phyloP scores from a whole-genome alignment of 2,113 vertebrate species.

The Neodon shergylaensis region DNA sequence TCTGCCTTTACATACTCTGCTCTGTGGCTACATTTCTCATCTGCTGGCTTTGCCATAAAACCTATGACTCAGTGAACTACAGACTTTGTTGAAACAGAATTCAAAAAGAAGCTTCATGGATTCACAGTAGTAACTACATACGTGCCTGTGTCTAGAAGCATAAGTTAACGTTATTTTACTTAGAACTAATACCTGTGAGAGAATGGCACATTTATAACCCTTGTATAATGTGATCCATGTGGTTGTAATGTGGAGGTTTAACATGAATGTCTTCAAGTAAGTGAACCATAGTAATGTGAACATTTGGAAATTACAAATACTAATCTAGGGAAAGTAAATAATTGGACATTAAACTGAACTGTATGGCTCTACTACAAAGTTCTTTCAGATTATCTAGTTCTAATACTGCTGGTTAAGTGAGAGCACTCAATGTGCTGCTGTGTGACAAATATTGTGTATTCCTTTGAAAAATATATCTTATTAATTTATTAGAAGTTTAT shows the following conservation, averaged over 20 bases:
- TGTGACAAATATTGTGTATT: background rate
- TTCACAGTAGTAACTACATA: background rate
- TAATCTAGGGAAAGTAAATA: background rate
- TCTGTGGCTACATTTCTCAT: background rate
- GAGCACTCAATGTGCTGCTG: background rate
- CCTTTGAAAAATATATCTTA: background rate
- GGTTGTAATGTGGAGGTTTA: background rate
- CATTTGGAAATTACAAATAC: conserved; percentile 28
- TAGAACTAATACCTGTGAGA: background rate
- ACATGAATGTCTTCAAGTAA: background rate
- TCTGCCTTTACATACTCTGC: conserved; percentile 2
- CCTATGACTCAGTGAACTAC: background rate
- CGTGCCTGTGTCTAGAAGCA: rapidly evolving
- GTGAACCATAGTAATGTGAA: background rate
- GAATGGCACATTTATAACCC: background rate
- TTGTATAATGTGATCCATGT: background rate
- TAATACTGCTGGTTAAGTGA: background rate
- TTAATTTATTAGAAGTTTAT: background rate
- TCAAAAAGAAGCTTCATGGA: background rate
- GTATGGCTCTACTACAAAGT: background rate
- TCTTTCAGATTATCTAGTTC: background rate
- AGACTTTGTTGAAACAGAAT: background rate
- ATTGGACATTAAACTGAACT: conserved; percentile 3
- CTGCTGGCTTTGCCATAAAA: background rate
- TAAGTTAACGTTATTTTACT: background rate